These are phyloP conservation scores for Lethrus apterus DNA, from an alignment of 1,140 invertebrate species.

Conservation along the genomic window DNA sequence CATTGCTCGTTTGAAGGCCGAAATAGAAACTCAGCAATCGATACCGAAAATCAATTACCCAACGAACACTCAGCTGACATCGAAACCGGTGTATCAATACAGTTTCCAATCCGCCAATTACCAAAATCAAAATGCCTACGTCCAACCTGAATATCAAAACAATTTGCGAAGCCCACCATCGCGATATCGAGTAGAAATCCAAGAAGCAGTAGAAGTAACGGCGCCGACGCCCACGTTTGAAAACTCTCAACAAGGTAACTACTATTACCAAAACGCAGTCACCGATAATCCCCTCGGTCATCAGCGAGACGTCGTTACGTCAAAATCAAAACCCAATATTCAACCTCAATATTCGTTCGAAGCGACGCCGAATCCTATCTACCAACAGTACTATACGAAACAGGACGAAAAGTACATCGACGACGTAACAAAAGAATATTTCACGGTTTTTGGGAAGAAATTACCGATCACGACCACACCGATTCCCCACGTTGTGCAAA, in stretches of 20 bases:
- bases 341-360: slow-evolving; percentile 33
- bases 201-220: slow-evolving; percentile 36
- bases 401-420: slow-evolving; percentile 63
- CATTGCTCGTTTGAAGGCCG: slow-evolving; percentile 38
- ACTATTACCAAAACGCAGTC: background rate
- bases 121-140: slow-evolving; percentile 28
- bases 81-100: slow-evolving; percentile 53
- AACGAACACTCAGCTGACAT: slow-evolving; percentile 34
- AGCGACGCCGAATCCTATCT: slow-evolving; percentile 54
- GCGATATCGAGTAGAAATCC: slow-evolving; percentile 51
- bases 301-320: slow-evolving; percentile 3
- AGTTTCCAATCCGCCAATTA: slow-evolving; percentile 50
- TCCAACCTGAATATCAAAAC: slow-evolving; percentile 2
- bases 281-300: slow-evolving; percentile 8
- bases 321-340: slow-evolving; percentile 22
- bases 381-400: slow-evolving; percentile 61
- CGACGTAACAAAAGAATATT: slow-evolving; percentile 68
- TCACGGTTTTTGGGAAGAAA: slow-evolving; percentile 68
- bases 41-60: slow-evolving; percentile 24
- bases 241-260: slow-evolving; percentile 4
- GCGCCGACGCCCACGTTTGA: slow-evolving; percentile 22
- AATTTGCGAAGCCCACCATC: slow-evolving; percentile 45
- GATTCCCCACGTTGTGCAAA: slow-evolving; percentile 20
- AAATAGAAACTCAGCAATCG: slow-evolving; percentile 21
- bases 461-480: slow-evolving; percentile 48